Evolutionary conservation across 2,113 vertebrate genomes (phyloP).

Genomic region (Vidua chalybeata): DNA sequence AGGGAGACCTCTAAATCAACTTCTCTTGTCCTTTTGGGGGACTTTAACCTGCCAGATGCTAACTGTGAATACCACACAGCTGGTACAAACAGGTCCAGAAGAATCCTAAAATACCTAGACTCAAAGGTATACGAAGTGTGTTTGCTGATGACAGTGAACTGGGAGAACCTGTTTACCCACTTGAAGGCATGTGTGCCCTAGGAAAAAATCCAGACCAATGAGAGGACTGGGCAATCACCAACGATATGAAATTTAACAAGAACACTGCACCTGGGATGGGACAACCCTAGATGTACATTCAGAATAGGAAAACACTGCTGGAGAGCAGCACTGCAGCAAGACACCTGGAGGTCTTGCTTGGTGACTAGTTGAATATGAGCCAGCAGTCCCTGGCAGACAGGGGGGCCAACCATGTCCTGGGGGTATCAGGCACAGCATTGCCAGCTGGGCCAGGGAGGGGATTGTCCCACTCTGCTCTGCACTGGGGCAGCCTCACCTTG

Average conservation of each 20-base stretch:
- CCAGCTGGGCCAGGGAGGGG: not conserved
- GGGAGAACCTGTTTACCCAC: not conserved
- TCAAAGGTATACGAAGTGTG: not conserved
- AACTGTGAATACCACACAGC: not conserved
- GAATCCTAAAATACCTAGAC: not conserved
- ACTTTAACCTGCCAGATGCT: not conserved
- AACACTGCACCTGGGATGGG: not conserved
- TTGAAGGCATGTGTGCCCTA: not conserved
- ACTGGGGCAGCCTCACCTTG: not conserved
- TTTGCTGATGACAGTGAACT: not conserved
- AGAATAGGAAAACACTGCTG: not conserved
- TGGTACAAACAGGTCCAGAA: not conserved
- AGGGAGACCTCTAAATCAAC: not conserved
- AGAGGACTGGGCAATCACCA: not conserved
- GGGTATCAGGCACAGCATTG: rapidly evolving
- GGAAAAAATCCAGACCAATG: not conserved
- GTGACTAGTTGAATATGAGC: not conserved
- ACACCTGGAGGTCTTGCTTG: rapidly evolving
- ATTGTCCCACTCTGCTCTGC: not conserved
- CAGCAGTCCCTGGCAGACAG: not conserved
- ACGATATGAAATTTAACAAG: rapidly evolving
- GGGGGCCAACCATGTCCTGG: not conserved
- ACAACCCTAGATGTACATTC: not conserved
- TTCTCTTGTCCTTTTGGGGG: not conserved
- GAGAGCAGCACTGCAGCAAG: not conserved